These are phyloP conservation scores for Perognathus longimembris DNA, from an alignment of 2,113 vertebrate genomes.

Conservation along the genomic window DNA sequence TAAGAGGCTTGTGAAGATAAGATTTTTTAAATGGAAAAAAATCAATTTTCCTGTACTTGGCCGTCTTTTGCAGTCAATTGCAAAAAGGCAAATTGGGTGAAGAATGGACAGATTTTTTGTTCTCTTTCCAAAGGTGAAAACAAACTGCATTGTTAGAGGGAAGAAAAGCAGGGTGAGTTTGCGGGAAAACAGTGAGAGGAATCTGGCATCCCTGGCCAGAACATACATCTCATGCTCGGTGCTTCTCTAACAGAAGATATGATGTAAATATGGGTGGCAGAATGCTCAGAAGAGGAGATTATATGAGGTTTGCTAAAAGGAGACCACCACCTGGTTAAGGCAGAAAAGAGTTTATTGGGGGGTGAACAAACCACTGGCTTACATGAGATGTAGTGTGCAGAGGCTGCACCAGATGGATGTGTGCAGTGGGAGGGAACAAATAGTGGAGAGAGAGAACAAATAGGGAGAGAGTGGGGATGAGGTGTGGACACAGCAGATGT, in stretches of 20 bases:
- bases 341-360: no score
- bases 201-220: background rate
- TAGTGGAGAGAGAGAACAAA: no score
- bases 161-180: background rate
- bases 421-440: no score
- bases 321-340: no score
- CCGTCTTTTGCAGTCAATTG: conserved; percentile 74
- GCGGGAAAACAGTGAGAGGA: background rate
- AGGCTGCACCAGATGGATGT: no score
- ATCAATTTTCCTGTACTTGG: conserved; percentile 83
- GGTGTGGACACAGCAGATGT: no score
- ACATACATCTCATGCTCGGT: background rate
- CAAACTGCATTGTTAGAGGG: background rate
- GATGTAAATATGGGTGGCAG: background rate
- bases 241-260: background rate
- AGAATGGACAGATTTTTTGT: conserved; percentile 48
- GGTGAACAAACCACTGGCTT: no score
- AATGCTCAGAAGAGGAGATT: background rate
- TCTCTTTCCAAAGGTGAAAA: conserved; percentile 50
- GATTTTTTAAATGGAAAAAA: conserved; percentile 86
- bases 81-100: conserved; percentile 68
- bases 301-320: no score
- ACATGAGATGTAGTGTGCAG: no score
- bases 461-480: no score
- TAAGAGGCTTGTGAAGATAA: conserved; percentile 87